Conservation (phyloP, 2,113 vertebrate genomes). For the Aegithalos caudatus region DNA sequence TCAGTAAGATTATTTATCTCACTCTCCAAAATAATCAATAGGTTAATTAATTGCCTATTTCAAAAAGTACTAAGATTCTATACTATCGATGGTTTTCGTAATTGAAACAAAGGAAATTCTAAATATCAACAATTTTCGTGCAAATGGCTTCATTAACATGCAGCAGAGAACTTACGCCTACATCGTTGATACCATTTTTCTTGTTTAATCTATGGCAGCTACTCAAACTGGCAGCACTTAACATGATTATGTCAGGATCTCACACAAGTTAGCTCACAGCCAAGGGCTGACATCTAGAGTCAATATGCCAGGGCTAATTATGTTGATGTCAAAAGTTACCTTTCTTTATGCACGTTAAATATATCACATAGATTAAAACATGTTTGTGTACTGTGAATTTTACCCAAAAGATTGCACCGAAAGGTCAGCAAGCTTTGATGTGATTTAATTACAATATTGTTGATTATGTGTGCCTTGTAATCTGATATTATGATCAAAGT, state of each 20-base stretch:
- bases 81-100: constrained; percentile 58
- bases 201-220: constrained; percentile 54
- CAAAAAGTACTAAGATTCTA: constrained; percentile 4
- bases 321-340: constrained; percentile 60
- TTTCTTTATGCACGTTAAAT: constrained; percentile 52
- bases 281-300: constrained; percentile 59
- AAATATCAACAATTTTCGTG: constrained; percentile 53
- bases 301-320: constrained; percentile 66
- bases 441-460: constrained; percentile 44
- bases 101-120: constrained; percentile 59
- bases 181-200: constrained; percentile 56
- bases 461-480: not conserved
- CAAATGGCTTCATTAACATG: constrained; percentile 48
- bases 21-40: constrained; percentile 17
- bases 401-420: constrained; percentile 18
- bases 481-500: constrained; percentile 27
- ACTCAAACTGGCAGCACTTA: constrained; percentile 65
- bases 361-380: constrained; percentile 34
- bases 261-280: constrained; percentile 67
- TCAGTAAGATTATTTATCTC: constrained; percentile 14
- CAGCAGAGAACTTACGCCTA: not conserved
- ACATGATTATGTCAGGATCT: constrained; percentile 71
- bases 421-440: constrained; percentile 45
- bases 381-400: constrained; percentile 49
- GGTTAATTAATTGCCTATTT: constrained; percentile 54